Conservation (phyloP, 2,113 vertebrate genomes). For the Melanostigma gelatinosum region DNA sequence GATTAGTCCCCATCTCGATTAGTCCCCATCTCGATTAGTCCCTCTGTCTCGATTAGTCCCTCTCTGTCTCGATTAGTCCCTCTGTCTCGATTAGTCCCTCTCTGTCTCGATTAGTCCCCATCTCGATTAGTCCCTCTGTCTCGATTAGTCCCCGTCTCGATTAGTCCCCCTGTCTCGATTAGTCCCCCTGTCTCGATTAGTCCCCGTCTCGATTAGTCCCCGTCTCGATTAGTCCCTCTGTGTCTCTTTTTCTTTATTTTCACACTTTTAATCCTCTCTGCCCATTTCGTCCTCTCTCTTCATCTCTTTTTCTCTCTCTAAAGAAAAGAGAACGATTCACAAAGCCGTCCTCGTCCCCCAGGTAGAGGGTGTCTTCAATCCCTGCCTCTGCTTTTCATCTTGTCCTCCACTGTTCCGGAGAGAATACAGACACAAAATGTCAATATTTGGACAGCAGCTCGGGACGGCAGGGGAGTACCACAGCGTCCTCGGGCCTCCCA, state of each 20-base stretch:
- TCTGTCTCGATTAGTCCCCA: too few species aligned
- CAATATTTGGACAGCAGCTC: constrained; percentile 77
- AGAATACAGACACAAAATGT: constrained; percentile 64
- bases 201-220: too few species aligned
- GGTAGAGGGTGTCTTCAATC: constrained; percentile 54
- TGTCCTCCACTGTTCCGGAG: constrained; percentile 61
- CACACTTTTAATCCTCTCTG: constrained; percentile 37
- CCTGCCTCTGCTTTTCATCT: constrained; percentile 72
- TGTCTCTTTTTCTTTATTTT: constrained; percentile 38
- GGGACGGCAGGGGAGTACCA: constrained; percentile 48
- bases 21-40: too few species aligned
- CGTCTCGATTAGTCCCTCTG: constrained; percentile 37
- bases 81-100: too few species aligned
- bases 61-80: too few species aligned
- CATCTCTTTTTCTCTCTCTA: constrained; percentile 6
- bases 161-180: too few species aligned
- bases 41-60: too few species aligned
- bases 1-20: too few species aligned
- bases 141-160: too few species aligned
- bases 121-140: too few species aligned
- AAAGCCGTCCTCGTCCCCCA: constrained; percentile 25
- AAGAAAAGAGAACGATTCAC: background rate
- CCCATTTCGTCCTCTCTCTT: background rate
- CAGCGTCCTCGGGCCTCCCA: constrained; percentile 60
- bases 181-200: too few species aligned